Base-by-base conservation (phyloP, 1,140 invertebrate species). In the Orussus abietinus region DNA sequence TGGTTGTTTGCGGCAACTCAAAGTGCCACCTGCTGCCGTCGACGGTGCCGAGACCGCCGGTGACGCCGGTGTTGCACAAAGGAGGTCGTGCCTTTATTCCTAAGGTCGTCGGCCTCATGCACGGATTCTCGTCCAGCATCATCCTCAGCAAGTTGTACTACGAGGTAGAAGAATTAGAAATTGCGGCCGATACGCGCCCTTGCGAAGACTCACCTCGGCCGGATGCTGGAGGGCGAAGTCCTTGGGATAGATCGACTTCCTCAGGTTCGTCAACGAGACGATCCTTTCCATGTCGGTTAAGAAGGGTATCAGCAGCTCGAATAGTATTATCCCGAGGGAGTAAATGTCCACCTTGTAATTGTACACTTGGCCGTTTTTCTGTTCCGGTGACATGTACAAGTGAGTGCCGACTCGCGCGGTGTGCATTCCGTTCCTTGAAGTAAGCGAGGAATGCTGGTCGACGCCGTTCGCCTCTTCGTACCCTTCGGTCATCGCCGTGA, bases 381-480 rank as follows among this genome's bases (percentile, higher is more conserved):
- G 95, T 70, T 99, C 96, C 14, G 94, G 95, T 42, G 93, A 96
- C 94, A 98, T 98, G 64, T 99, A 99, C 1, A 97, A 72, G 25
- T 88, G 83, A 1, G 96, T 98, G 11, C 95, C 92, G 37, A 89
- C 85, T 50, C 79, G 72, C 26, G 80, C 78, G 1, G 86, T 90
- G 51, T 85, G 84, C 20, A 70, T 33, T 13, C 39, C 51, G 38
- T 57, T 47, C 41, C 49, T 57, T 19, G 45, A 29, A 40, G 30
- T 35, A 32, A 47, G 41, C 10, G n/a, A n/a, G n/a, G n/a, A n/a
- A n/a, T n/a, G n/a, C n/a, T n/a, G n/a, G n/a, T n/a, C n/a, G n/a
- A n/a, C n/a, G n/a, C n/a, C n/a, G n/a, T n/a, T n/a, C n/a, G n/a
- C 55, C 35, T 75, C 72, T 34, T 77, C 72, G 11, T 75, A 76